These are phyloP conservation scores for Manacus vitellinus DNA, from an alignment of 2,113 vertebrate species.

Conservation along the genomic window DNA sequence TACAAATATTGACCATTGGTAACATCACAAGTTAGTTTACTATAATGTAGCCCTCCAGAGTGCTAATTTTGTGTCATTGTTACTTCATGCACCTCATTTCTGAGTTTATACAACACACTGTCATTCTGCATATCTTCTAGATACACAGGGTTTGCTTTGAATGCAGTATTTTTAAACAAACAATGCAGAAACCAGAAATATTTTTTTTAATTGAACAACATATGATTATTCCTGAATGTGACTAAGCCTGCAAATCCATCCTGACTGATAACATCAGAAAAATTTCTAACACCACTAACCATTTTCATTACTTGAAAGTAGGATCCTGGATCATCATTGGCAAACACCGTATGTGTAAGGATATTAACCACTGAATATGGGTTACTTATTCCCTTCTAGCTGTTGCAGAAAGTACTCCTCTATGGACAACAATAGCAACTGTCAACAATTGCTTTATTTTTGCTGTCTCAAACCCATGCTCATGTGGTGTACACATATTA, in stretches of 20 bases:
- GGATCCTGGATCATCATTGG: background rate
- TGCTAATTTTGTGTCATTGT: background rate
- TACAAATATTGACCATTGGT: background rate
- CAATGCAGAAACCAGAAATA: background rate
- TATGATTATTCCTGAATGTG: background rate
- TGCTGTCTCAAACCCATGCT: background rate
- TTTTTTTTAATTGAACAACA: background rate
- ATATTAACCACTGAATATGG: background rate
- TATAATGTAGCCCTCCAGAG: background rate
- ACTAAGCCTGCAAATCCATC: background rate
- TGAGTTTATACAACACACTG: background rate
- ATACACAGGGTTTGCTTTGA: background rate
- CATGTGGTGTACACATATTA: accelerated
- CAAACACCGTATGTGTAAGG: background rate
- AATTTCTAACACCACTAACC: background rate
- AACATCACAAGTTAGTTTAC: background rate
- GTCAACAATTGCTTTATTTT: background rate
- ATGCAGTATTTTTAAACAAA: background rate
- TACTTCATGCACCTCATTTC: background rate
- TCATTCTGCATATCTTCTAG: background rate
- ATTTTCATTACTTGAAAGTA: background rate
- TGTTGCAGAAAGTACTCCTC: background rate
- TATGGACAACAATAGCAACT: background rate
- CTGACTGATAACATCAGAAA: background rate
- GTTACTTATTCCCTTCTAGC: background rate